Conservation (phyloP, 2,797 vertebrate genomes). For the Microctenopoma steveboyesi region DNA sequence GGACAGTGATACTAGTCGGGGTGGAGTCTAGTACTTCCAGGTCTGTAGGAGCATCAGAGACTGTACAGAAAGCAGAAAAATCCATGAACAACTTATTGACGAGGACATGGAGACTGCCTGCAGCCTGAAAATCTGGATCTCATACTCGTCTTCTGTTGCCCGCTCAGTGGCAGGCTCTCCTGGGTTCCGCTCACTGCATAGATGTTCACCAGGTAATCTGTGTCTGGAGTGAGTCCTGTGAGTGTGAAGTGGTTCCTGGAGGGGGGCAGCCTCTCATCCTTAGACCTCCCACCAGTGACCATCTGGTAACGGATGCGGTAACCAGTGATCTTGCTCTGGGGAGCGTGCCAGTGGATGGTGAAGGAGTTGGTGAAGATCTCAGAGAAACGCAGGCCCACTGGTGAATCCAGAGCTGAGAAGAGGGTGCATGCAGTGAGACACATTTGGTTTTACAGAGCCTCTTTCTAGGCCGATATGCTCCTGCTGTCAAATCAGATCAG, state of each 20-base stretch:
- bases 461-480: not conserved
- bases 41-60: constrained; percentile 94
- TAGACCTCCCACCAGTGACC: constrained; percentile 82
- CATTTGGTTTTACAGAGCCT: not conserved
- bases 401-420: constrained; percentile 89
- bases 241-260: constrained; percentile 94
- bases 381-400: constrained; percentile 90
- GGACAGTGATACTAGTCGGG: constrained; percentile 89
- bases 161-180: constrained; percentile 89
- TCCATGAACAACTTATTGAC: not conserved
- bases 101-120: not conserved
- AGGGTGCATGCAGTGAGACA: not conserved
- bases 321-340: constrained; percentile 88
- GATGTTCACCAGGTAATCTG: constrained; percentile 91
- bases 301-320: constrained; percentile 90
- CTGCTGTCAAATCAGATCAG: not conserved
- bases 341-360: constrained; percentile 93
- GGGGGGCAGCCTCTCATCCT: constrained; percentile 92
- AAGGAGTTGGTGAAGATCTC: constrained; percentile 93
- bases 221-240: constrained; percentile 89
- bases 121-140: not conserved
- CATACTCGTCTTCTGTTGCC: constrained; percentile 93
- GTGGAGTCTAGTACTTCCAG: constrained; percentile 88
- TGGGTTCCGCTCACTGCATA: constrained; percentile 82
- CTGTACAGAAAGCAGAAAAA: constrained; percentile 69